phyloP scores from a whole-genome alignment of 1,140 invertebrate species.

The Harlomillsia oculata region DNA sequence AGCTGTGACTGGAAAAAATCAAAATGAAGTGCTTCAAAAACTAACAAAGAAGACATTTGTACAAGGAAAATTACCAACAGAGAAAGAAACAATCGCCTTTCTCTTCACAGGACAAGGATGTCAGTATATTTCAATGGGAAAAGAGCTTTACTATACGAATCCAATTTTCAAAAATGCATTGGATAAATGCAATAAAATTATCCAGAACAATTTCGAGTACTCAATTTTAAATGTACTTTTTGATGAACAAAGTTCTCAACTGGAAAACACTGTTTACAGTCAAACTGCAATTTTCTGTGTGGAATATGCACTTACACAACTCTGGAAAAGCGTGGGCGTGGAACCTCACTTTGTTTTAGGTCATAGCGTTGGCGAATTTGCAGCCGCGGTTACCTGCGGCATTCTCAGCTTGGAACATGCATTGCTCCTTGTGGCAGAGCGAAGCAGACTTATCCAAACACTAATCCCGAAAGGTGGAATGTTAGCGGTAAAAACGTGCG shows the following conservation, averaged over 20 bases:
- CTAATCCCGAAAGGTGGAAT: slow-evolving; percentile 15
- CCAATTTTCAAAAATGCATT: slow-evolving; percentile 6
- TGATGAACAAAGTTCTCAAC: background rate
- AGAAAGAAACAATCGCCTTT: background rate
- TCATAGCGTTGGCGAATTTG: slow-evolving; percentile 27
- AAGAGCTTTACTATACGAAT: background rate
- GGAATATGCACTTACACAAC: slow-evolving; percentile 12
- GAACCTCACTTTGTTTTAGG: slow-evolving; percentile 19
- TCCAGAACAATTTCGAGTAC: background rate
- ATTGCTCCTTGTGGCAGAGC: slow-evolving; percentile 5
- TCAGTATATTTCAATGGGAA: slow-evolving; percentile 6
- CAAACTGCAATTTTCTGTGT: slow-evolving; percentile 29
- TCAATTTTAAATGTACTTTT: background rate
- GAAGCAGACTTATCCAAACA: slow-evolving; percentile 20
- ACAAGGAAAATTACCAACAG: background rate
- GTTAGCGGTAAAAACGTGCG: slow-evolving; percentile 15
- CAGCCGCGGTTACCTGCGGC: slow-evolving; percentile 13
- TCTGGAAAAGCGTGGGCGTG: slow-evolving; percentile 23
- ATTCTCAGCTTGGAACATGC: slow-evolving; percentile 15
- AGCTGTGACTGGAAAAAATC: background rate
- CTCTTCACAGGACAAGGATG: slow-evolving; percentile 23
- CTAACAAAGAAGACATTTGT: background rate
- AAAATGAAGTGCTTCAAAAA: background rate
- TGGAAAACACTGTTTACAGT: slow-evolving; percentile 5
- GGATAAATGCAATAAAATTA: background rate